Percentiles rank a stretch among this genome's conserved stretches.
Conservation (phyloP, 2,888 invertebrate genomes). For the Leptopilina syphax region DNA sequence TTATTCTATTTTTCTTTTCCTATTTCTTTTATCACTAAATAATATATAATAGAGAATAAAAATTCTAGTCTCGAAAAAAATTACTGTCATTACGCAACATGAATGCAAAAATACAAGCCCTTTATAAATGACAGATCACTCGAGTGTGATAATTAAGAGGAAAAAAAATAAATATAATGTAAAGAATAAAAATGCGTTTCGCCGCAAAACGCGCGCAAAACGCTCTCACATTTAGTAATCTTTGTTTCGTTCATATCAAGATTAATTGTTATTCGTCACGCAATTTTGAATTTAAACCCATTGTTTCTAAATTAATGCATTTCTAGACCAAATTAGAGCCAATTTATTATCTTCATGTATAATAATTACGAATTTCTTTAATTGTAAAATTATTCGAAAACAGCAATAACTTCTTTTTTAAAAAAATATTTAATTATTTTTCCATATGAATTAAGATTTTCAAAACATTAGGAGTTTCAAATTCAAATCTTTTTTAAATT, state of each 20-base stretch:
- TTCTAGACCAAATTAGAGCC: background rate
- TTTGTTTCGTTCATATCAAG: constrained; percentile 5
- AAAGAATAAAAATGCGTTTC: background rate
- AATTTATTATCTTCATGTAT: background rate
- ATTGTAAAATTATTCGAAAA: no score
- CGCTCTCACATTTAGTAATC: constrained; percentile 13
- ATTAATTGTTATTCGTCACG: constrained; percentile 1
- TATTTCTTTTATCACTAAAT: no score
- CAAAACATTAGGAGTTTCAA: no score
- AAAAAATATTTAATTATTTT: no score
- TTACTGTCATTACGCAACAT: background rate
- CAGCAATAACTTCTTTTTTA: no score
- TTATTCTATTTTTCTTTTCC: no score
- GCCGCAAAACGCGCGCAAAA: no score
- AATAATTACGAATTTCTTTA: background rate
- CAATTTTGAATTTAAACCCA: background rate
- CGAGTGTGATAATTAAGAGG: background rate
- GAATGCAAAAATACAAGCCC: background rate
- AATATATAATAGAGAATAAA: no score
- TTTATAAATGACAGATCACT: background rate
- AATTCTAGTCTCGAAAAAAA: no score
- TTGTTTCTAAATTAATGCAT: constrained; percentile 7
- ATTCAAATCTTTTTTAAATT: no score
- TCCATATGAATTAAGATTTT: no score
- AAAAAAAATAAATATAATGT: background rate